phyloP scores from a whole-genome alignment of 1,140 invertebrate genomes.

The Aphaenogaster floridana region DNA sequence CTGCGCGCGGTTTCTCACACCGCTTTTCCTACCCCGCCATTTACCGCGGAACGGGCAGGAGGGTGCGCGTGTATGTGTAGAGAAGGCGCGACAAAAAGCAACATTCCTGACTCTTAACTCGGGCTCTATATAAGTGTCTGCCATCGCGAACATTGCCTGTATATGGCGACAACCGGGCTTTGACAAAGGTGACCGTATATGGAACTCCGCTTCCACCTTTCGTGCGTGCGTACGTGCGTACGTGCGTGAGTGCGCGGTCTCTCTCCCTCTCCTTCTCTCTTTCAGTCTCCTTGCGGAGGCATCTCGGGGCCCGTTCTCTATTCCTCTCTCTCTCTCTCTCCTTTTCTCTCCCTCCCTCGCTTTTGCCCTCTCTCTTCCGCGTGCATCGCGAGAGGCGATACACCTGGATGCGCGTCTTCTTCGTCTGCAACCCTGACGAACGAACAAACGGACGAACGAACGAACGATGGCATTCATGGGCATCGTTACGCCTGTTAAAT shows the following conservation, averaged over 20 bases:
- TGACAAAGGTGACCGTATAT: conserved; percentile 86
- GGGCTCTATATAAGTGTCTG: conserved; percentile 85
- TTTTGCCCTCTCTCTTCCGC: conserved; percentile 21
- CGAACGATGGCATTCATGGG: neutral
- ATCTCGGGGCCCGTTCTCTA: conserved; percentile 12
- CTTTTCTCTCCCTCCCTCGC: conserved; percentile 46
- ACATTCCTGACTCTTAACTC: conserved; percentile 85
- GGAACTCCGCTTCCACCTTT: conserved; percentile 84
- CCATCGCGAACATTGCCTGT: conserved; percentile 85
- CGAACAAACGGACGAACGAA: neutral
- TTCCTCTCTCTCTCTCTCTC: conserved; percentile 15
- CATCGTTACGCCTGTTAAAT: conserved; percentile 65
- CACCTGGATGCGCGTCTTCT: conserved; percentile 55
- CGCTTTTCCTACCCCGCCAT: conserved; percentile 76
- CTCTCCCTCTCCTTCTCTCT: conserved; percentile 30
- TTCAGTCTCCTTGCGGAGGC: neutral
- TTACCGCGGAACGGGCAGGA: conserved; percentile 58
- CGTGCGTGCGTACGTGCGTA: conserved; percentile 79
- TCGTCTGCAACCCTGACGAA: conserved; percentile 18
- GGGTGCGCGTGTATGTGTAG: conserved; percentile 68
- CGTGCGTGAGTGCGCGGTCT: conserved; percentile 70
- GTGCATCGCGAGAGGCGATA: conserved; percentile 29
- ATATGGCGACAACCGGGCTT: conserved; percentile 85
- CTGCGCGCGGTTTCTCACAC: conserved; percentile 36
- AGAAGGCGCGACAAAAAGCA: conserved; percentile 84